Conservation (phyloP, 2,113 vertebrate species). For the Thunnus thynnus region DNA sequence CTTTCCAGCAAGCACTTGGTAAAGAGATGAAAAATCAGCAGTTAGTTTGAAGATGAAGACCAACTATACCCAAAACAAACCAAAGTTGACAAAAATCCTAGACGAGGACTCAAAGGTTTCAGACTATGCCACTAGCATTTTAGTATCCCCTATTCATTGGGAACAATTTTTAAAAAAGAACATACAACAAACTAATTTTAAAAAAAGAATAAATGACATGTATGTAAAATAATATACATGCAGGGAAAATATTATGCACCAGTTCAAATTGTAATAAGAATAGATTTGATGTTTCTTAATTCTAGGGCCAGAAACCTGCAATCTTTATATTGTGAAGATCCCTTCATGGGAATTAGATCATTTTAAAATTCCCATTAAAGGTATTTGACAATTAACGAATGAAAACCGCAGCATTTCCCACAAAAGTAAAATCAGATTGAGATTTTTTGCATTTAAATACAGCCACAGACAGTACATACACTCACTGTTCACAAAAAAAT, state of each 20-base stretch:
- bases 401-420: neutral
- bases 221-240: too few relatives aligned
- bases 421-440: neutral
- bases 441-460: neutral
- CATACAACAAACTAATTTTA: too few relatives aligned
- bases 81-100: neutral
- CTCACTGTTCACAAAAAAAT: neutral
- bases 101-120: neutral
- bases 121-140: neutral
- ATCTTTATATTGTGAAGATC: constrained; percentile 5
- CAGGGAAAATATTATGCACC: neutral
- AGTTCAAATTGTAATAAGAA: neutral
- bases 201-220: neutral
- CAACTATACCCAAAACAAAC: neutral
- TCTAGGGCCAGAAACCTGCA: constrained; percentile 29
- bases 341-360: too few relatives aligned
- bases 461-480: neutral
- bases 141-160: neutral
- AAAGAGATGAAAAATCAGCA: constrained; percentile 1
- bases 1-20: constrained; percentile 13
- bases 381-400: neutral
- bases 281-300: neutral
- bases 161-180: too few relatives aligned
- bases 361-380: too few relatives aligned
- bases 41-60: constrained; percentile 21